Evolutionary conservation across 2,113 vertebrate genomes (phyloP), one percentile per base, ranked within the genome.

Genomic region (Bagarius yarrelli): DNA sequence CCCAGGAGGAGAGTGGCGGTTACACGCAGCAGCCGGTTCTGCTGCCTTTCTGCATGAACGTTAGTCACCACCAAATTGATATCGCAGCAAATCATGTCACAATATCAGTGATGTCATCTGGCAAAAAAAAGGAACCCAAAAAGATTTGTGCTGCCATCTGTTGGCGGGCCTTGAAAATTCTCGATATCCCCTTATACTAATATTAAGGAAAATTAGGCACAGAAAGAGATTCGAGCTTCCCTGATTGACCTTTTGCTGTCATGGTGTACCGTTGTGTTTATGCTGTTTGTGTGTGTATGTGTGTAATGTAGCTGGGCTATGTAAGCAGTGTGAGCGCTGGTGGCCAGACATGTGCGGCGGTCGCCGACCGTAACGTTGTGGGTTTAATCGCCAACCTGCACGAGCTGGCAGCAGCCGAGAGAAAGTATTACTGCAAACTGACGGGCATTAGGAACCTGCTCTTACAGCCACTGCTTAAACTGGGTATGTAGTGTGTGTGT

Each of bases 371-470:
- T 83, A 98, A 97, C 14, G 88, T 97, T 74, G 97, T 96, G 95
- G 96, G 96, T 77, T 96, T 97, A 87, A 96, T 97, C 32, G 95
- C 95, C 87, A 95, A 93, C 88, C 93, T 99, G 44, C 97, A 99
- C 27, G 97, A 99, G 87, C 90, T 99, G 88, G 97, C 96, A 2
- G 90, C 97, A 4, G 94, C 95, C 0, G 98, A 99, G 91, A 94
- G 96, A 87, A 94, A 89, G 84, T 97, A 96, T 92, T 98, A 98
- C 92, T 93, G 90, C 90, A 95, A 90, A 88, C 93, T 99, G 85
- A 95, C 93, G 4, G 92, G 91, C 83, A 85, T 98, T 83, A 98
- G 97, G 90, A 94, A 91, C 36, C 94, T 95, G 86, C 89, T 98
- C 63, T 90, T 99, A 14, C 93, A 94, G 87, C 97, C 98, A 75